Base-by-base conservation (phyloP, 2,888 invertebrate species). In the Pycnomerus fuliginosus region DNA sequence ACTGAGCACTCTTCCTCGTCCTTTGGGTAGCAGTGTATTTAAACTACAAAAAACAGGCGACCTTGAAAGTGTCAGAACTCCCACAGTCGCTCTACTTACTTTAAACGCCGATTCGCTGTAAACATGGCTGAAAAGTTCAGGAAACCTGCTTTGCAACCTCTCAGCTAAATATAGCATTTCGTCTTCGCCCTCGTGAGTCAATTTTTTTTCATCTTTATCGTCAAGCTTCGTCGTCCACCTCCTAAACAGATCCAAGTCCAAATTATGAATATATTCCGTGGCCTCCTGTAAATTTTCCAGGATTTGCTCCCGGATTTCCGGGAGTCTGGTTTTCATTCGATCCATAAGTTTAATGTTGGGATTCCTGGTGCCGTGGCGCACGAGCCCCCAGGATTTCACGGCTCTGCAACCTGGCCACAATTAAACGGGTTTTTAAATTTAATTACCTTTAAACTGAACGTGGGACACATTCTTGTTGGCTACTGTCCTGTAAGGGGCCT, bases 311-410 rank as follows among this genome's bases (percentile, higher is more conserved):
- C 76, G 76, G 15, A 85, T 65, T 25, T 73, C 61, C 16, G 75
- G 74, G 5, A 89, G 69, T 32, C 74, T 68, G 1, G 71, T 69
- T 24, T 73, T 75, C 68, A 84, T 80, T 16, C 65, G 66, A 4
- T 66, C 48, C 39, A 86, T 80, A 25, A 81, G 74, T 46, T 78
- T 75, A 35, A 69, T 67, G 53, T 80, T 79, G 0, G 89, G 88
- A 67, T 82, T 77, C 50, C 90, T 77, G n/a, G 87, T 85, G 2
- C 90, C 90, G 71, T 90, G 90, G 3, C 90, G 78, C 23, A 85
- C 69, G 12, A 88, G 60, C 70, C 86, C 78, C 90, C 90, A 90
- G 46, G 87, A 80, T 68, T 85, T 85, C 16, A 40, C 52, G 11
- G 69, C 56, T 11, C 39, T 40, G 48, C 69, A 69, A 23, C 64